These are phyloP conservation scores for Hyperoplus lanceolatus DNA, from an alignment of 2,797 vertebrate genomes.

Conservation along the genomic window DNA sequence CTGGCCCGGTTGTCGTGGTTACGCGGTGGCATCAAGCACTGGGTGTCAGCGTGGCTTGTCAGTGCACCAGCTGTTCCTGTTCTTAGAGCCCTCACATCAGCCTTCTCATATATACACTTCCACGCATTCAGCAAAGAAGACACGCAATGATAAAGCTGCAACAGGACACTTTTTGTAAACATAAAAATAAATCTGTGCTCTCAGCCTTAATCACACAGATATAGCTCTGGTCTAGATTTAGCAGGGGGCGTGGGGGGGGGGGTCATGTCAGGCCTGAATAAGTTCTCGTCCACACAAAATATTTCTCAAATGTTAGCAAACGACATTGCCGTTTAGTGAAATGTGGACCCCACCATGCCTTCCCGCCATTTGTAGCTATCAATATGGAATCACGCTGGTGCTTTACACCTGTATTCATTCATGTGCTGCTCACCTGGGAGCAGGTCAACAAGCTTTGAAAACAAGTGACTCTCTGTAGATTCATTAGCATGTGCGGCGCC, in stretches of 20 bases:
- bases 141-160: slow-evolving; percentile 7
- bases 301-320: neutral
- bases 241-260: too few relatives aligned
- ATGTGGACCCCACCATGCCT: neutral
- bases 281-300: neutral
- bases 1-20: slow-evolving; percentile 75
- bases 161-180: neutral
- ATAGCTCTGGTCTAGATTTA: slow-evolving; percentile 15
- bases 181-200: slow-evolving; percentile 21
- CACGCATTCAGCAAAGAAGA: slow-evolving; percentile 40
- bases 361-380: neutral
- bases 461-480: neutral
- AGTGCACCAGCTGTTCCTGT: slow-evolving; percentile 72
- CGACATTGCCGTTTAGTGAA: neutral
- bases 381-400: neutral
- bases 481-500: neutral
- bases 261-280: too few relatives aligned
- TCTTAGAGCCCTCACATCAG: slow-evolving; percentile 54
- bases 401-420: neutral
- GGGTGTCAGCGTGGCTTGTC: slow-evolving; percentile 66
- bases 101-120: slow-evolving; percentile 34
- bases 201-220: slow-evolving; percentile 14
- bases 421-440: neutral
- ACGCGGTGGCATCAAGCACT: slow-evolving; percentile 67
- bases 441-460: neutral